These are phyloP conservation scores for Xylocopa sonorina DNA, from an alignment of 1,140 invertebrate genomes.

Conservation along the genomic window DNA sequence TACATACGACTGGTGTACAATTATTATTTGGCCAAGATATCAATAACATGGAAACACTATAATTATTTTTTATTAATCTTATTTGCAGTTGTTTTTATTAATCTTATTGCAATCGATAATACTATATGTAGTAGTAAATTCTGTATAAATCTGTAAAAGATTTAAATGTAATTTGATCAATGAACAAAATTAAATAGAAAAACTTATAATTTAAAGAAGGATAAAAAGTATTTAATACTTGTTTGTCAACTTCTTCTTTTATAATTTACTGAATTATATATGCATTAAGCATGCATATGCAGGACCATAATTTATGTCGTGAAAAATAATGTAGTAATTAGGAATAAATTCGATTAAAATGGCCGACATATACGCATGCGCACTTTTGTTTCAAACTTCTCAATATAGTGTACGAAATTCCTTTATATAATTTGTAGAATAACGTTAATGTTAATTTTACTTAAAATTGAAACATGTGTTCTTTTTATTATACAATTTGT, in stretches of 20 bases:
- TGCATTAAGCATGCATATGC: too few relatives aligned
- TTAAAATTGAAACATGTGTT: background rate
- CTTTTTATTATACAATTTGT: background rate
- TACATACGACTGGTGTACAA: background rate
- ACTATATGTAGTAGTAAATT: background rate
- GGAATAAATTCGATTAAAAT: constrained; percentile 46
- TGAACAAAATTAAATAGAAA: background rate
- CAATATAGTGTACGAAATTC: background rate
- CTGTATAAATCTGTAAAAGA: background rate
- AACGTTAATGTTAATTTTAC: background rate
- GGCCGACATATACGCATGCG: constrained; percentile 51
- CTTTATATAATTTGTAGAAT: background rate
- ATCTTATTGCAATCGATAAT: background rate
- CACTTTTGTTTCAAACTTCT: background rate
- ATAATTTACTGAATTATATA: too few relatives aligned
- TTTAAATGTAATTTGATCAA: background rate
- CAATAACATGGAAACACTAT: background rate
- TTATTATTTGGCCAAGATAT: constrained; percentile 2
- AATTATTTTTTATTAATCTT: background rate
- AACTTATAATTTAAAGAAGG: too few relatives aligned
- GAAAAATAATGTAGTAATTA: background rate
- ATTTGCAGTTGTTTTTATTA: too few relatives aligned
- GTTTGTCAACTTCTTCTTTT: too few relatives aligned
- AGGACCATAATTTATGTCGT: too few relatives aligned
- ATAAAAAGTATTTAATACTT: too few relatives aligned